Conservation (phyloP, 2,113 vertebrate species). For the Lepus europaeus region DNA sequence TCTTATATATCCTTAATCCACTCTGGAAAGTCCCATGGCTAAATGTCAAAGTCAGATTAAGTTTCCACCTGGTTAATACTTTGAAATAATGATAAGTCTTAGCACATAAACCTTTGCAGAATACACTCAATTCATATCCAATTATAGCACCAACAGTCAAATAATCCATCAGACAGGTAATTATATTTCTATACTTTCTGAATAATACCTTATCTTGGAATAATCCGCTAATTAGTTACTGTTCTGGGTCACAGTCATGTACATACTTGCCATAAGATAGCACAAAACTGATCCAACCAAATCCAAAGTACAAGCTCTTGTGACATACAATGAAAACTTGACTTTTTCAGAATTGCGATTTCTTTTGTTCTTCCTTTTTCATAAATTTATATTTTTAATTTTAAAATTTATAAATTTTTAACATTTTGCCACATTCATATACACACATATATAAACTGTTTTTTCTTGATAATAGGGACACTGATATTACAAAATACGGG, state of each 20-base stretch:
- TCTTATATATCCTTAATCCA: no score
- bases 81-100: no score
- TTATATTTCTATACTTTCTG: background rate
- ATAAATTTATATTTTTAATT: no score
- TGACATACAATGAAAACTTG: background rate
- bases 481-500: no score
- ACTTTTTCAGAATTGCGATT: background rate
- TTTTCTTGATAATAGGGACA: no score
- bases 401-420: no score
- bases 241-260: slow-evolving; percentile 35
- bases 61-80: background rate
- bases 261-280: background rate
- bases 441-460: no score
- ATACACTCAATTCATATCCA: no score
- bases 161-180: background rate
- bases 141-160: slow-evolving; percentile 3
- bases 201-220: background rate
- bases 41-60: no score
- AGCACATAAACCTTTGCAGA: background rate
- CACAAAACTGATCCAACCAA: background rate
- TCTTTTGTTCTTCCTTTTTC: no score
- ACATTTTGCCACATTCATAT: no score
- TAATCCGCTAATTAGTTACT: background rate
- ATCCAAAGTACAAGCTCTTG: background rate
- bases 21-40: no score